Conservation (phyloP, 2,113 vertebrate genomes). For the Aythya baeri region DNA sequence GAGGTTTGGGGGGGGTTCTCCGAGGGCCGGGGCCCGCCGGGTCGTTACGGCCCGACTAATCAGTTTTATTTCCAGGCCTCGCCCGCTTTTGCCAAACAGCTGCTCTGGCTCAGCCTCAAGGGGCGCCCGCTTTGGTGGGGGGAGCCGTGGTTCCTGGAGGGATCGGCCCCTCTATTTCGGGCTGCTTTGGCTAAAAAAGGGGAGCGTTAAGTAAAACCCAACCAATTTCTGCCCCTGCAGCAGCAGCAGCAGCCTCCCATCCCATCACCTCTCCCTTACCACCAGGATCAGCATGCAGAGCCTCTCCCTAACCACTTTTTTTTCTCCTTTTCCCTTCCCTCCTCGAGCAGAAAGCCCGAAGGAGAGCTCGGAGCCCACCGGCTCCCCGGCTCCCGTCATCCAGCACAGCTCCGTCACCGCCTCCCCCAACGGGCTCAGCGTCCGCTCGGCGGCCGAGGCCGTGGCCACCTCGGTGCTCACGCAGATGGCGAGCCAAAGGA, state of each 20-base stretch:
- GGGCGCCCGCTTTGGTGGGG: neutral
- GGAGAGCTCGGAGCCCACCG: conserved; percentile 88
- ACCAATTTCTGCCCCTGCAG: neutral
- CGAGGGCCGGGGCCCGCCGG: neutral
- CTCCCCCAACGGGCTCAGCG: conserved; percentile 86
- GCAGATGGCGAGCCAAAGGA: conserved; percentile 93
- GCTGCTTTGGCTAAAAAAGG: neutral
- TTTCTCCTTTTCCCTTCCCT: neutral
- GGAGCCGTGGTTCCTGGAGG: neutral
- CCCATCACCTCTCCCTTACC: accelerated
- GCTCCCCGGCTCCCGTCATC: conserved; percentile 91
- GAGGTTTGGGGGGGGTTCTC: too few species aligned
- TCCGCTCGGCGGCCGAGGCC: conserved; percentile 92
- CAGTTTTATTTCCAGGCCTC: neutral
- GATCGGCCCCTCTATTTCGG: neutral
- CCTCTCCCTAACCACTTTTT: neutral
- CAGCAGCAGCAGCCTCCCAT: neutral
- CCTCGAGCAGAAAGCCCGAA: conserved; percentile 84
- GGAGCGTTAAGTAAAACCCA: neutral
- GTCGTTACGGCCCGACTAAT: accelerated
- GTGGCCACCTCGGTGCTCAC: conserved; percentile 95
- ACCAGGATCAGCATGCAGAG: accelerated
- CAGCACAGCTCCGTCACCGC: conserved; percentile 91
- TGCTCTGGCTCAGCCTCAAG: neutral
- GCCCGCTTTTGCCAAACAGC: neutral